phyloP scores from a whole-genome alignment of 2,113 vertebrate genomes.

The Climacteris rufus region DNA sequence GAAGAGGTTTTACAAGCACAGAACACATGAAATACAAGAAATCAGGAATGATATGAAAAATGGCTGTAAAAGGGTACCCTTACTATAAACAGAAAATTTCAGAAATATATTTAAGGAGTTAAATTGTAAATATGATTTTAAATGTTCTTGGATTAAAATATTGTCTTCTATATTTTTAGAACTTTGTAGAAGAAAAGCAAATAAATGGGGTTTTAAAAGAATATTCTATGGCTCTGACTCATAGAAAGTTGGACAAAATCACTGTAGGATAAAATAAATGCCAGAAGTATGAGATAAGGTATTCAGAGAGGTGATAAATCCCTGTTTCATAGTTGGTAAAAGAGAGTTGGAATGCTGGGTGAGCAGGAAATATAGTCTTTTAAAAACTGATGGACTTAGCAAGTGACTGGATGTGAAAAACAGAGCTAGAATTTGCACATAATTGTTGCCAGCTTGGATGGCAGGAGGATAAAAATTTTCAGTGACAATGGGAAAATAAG shows the following conservation, averaged over 20 bases:
- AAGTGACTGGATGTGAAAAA: not conserved
- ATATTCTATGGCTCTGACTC: not conserved
- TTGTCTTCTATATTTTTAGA: not conserved
- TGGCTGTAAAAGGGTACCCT: accelerated
- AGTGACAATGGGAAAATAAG: not conserved
- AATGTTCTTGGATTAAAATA: not conserved
- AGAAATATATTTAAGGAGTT: not conserved
- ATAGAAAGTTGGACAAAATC: not conserved
- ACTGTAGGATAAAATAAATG: not conserved
- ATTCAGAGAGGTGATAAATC: not conserved
- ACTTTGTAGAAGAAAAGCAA: not conserved
- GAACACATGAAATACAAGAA: not conserved
- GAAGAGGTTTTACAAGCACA: not conserved
- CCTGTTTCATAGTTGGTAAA: not conserved
- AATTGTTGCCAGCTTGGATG: not conserved
- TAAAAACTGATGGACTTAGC: not conserved
- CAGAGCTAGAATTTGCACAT: not conserved
- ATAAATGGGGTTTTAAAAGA: not conserved
- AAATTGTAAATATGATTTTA: not conserved
- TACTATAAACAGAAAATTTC: not conserved
- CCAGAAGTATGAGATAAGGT: not conserved
- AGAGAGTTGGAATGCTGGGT: not conserved
- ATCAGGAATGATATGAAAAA: not conserved
- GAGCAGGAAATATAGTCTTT: not conserved
- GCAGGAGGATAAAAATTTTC: not conserved